These are phyloP conservation scores for Lagria hirta DNA, from an alignment of 2,888 invertebrate species.

Conservation along the genomic window DNA sequence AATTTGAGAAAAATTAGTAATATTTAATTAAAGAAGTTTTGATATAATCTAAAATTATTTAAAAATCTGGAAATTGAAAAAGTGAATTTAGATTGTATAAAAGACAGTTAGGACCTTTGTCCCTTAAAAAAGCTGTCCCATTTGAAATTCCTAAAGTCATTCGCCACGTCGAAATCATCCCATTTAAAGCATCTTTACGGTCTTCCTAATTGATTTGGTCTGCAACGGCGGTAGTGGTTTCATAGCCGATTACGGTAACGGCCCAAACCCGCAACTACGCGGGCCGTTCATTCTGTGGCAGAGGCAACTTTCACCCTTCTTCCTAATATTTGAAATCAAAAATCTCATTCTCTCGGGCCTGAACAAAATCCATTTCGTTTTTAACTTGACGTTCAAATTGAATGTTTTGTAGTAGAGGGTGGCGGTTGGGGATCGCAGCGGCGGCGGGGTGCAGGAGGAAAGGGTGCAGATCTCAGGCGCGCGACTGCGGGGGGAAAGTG, in stretches of 20 bases:
- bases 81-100: too few relatives aligned
- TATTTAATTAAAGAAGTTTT: too few relatives aligned
- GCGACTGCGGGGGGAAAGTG: slow-evolving; percentile 52
- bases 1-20: too few relatives aligned
- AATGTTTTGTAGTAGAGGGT: slow-evolving; percentile 28
- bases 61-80: too few relatives aligned
- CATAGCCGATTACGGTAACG: slow-evolving; percentile 6
- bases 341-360: slow-evolving; percentile 56
- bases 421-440: slow-evolving; percentile 35
- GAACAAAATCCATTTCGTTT: slow-evolving; percentile 63
- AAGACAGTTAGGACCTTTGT: too few relatives aligned
- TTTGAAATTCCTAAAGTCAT: too few relatives aligned
- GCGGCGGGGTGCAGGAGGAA: slow-evolving; percentile 42
- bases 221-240: slow-evolving; percentile 15
- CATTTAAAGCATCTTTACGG: slow-evolving; percentile 14
- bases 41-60: too few relatives aligned
- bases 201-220: slow-evolving; percentile 13
- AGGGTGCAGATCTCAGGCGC: slow-evolving; percentile 29
- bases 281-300: slow-evolving; percentile 4
- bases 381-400: slow-evolving; percentile 59
- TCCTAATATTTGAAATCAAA: slow-evolving; percentile 54
- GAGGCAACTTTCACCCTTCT: slow-evolving; percentile 8
- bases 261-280: slow-evolving; percentile 8
- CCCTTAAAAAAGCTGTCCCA: too few relatives aligned
- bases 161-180: too few relatives aligned